Conservation (phyloP, 2,888 invertebrate species). For the Synanthedon myopaeformis region DNA sequence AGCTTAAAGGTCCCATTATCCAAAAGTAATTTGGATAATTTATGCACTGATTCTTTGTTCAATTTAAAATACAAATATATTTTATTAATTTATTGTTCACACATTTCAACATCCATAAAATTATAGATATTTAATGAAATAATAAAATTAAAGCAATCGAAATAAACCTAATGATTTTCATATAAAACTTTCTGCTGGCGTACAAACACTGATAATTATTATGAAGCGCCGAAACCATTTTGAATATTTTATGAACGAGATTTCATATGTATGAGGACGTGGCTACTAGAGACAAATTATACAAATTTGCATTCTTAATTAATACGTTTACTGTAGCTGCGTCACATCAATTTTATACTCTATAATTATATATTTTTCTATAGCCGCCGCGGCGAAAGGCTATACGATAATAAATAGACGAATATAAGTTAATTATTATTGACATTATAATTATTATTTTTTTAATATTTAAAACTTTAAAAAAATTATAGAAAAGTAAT, state of each 20-base stretch:
- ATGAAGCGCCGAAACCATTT: slow-evolving; percentile 64
- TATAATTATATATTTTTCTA: not conserved
- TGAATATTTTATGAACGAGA: slow-evolving; percentile 61
- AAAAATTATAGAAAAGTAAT: too few relatives aligned
- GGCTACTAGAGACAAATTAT: slow-evolving; percentile 58
- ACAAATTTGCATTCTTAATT: slow-evolving; percentile 58
- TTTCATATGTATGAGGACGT: slow-evolving; percentile 65
- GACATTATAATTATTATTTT: too few relatives aligned
- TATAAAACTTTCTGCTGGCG: slow-evolving; percentile 42
- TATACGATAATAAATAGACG: too few relatives aligned
- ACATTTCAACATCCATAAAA: too few relatives aligned
- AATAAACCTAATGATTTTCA: slow-evolving; percentile 6
- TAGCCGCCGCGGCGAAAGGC: too few relatives aligned
- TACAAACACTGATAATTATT: slow-evolving; percentile 66
- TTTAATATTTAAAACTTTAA: too few relatives aligned
- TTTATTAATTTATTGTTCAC: too few relatives aligned
- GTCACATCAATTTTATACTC: not conserved
- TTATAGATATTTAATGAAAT: not conserved
- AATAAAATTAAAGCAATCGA: not conserved
- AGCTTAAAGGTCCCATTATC: too few relatives aligned
- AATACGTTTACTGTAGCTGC: slow-evolving; percentile 33
- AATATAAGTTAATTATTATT: too few relatives aligned
- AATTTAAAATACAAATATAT: too few relatives aligned
- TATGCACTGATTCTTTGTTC: too few relatives aligned
- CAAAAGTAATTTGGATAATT: too few relatives aligned